Evolutionary conservation across 2,888 invertebrate genomes (phyloP).

Genomic region (Carcina quercana): DNA sequence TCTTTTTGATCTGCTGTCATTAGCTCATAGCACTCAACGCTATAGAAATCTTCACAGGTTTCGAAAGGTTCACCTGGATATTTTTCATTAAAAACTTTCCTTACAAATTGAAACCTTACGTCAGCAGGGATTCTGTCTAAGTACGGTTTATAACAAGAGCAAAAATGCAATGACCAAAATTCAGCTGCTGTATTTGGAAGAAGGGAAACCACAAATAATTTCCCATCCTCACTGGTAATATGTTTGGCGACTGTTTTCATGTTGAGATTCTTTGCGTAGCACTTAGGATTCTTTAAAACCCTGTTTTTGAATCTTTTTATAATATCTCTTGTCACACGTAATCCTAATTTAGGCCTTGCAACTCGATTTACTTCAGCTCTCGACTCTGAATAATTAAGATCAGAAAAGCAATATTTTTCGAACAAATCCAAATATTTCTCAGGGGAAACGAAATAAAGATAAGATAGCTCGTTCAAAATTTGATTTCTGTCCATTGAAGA

Average conservation of each 20-base stretch:
- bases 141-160: conserved; percentile 15
- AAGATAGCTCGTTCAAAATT: conserved; percentile 16
- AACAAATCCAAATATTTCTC: conserved; percentile 24
- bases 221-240: conserved; percentile 30
- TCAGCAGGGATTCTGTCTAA: conserved; percentile 21
- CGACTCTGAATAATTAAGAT: background rate
- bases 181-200: conserved; percentile 15
- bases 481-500: background rate
- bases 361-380: no score
- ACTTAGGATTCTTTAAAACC: conserved; percentile 26
- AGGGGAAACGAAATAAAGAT: conserved; percentile 24
- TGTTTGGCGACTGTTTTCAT: conserved; percentile 24
- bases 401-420: conserved; percentile 18
- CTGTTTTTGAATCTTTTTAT: conserved; percentile 35
- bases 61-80: conserved; percentile 24
- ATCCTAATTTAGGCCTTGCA: conserved; percentile 21
- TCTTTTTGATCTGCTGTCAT: conserved; percentile 22
- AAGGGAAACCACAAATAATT: conserved; percentile 17
- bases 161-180: conserved; percentile 22
- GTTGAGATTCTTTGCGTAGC: conserved; percentile 31
- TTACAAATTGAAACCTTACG: conserved; percentile 21
- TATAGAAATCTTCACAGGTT: conserved; percentile 21
- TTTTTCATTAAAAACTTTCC: conserved; percentile 18
- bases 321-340: conserved; percentile 28
- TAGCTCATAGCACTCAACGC: conserved; percentile 17